Conservation (phyloP, 2,888 invertebrate species). For the Pheosia gnoma region DNA sequence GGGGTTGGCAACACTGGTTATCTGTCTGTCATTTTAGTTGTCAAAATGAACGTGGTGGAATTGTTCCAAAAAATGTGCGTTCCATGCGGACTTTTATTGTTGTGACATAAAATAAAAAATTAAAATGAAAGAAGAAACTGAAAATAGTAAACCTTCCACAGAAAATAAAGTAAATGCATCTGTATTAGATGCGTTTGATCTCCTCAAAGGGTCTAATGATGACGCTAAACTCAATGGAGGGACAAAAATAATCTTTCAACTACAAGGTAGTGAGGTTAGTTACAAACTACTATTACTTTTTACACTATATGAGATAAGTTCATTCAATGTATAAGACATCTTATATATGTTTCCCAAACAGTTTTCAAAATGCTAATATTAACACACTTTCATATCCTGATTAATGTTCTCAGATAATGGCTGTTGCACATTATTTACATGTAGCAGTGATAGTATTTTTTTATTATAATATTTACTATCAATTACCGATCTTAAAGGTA, state of each 20-base stretch:
- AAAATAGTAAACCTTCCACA: constrained; percentile 40
- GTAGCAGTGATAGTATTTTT: no score
- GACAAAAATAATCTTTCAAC: constrained; percentile 69
- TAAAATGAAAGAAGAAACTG: constrained; percentile 66
- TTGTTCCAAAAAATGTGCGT: constrained; percentile 20
- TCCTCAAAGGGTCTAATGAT: constrained; percentile 65
- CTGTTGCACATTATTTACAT: no score
- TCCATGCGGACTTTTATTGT: constrained; percentile 52
- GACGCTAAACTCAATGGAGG: constrained; percentile 70
- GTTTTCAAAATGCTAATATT: no score
- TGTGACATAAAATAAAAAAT: constrained; percentile 27
- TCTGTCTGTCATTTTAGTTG: no score
- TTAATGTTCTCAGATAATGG: no score
- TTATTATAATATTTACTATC: no score
- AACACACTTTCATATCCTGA: no score
- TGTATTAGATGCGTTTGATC: constrained; percentile 73
- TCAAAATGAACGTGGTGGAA: no score
- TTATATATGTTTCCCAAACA: no score
- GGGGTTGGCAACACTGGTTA: no score
- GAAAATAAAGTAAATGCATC: constrained; percentile 61
- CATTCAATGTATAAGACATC: no score
- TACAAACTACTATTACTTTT: constrained; percentile 17
- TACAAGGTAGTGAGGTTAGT: constrained; percentile 72
- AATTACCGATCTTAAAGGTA: no score
- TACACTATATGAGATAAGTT: neutral